Evolutionary conservation across 2,888 invertebrate species (phyloP).

Genomic region (Caenorhabditis sp.): DNA sequence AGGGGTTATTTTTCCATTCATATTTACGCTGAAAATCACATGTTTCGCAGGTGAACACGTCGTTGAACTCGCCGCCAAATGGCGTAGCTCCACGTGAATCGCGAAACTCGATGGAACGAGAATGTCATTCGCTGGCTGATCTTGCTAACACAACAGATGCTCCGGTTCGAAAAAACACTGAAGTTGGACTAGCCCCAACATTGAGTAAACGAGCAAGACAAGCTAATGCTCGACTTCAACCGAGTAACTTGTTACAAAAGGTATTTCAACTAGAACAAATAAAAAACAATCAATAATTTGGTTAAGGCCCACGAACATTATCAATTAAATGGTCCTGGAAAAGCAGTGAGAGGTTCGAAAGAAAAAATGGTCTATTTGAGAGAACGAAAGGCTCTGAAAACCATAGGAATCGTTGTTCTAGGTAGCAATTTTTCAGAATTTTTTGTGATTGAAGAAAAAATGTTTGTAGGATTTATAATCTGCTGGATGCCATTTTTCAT

Average conservation of each 20-base stretch:
- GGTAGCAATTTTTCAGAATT: conserved; percentile 43
- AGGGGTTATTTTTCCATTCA: too few relatives aligned
- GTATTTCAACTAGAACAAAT: neutral
- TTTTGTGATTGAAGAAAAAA: neutral
- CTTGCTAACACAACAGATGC: conserved; percentile 46
- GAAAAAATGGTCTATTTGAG: conserved; percentile 70
- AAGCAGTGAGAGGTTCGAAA: conserved; percentile 67
- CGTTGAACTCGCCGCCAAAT: conserved; percentile 36
- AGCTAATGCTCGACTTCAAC: conserved; percentile 55
- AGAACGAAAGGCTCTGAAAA: conserved; percentile 70
- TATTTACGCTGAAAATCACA: too few relatives aligned
- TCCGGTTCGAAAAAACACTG: conserved; percentile 57
- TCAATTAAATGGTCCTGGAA: conserved; percentile 63
- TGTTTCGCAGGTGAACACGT: conserved; percentile 30
- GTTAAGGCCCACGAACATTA: conserved; percentile 62
- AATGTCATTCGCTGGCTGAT: conserved; percentile 65
- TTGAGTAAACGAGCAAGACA: conserved; percentile 47
- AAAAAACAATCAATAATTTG: neutral
- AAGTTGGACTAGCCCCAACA: conserved; percentile 44
- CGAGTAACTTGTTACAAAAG: conserved; percentile 54
- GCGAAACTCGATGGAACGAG: conserved; percentile 54
- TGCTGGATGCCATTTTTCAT: conserved; percentile 73
- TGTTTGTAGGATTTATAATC: conserved; percentile 69
- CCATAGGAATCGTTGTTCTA: conserved; percentile 70
- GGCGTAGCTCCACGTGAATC: conserved; percentile 36